phyloP scores from a whole-genome alignment of 2,888 invertebrate genomes.

The Lissocephala sabroskyi region DNA sequence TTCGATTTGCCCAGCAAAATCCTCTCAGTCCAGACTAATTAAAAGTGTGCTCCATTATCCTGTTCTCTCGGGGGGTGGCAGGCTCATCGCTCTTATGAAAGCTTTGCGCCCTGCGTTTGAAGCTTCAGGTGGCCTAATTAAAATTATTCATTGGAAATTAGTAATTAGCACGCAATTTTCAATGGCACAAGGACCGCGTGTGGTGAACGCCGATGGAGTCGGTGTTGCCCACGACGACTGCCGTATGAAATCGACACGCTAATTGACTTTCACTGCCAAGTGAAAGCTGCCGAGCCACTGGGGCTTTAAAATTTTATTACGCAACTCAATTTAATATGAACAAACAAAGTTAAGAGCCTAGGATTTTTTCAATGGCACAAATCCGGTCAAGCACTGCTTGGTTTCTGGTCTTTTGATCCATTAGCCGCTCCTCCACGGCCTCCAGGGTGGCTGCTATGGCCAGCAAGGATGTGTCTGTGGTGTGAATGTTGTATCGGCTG shows the following conservation, averaged over 20 bases:
- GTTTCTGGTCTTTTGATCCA: slow-evolving; percentile 41
- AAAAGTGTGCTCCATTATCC: too few species aligned
- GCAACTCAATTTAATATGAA: too few species aligned
- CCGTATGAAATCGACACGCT: slow-evolving; percentile 11
- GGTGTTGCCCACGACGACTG: too few species aligned
- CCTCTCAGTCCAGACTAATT: too few species aligned
- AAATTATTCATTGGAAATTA: slow-evolving; percentile 21
- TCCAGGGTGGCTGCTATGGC: slow-evolving; percentile 49
- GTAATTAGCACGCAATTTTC: slow-evolving; percentile 27
- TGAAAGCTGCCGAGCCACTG: too few species aligned
- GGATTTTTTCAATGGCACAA: slow-evolving; percentile 48
- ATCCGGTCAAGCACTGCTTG: slow-evolving; percentile 47
- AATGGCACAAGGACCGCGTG: slow-evolving; percentile 15
- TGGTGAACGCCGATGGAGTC: too few species aligned
- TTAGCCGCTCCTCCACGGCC: slow-evolving; percentile 39
- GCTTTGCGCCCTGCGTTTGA: too few species aligned
- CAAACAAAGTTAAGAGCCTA: slow-evolving; percentile 34
- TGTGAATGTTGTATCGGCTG: slow-evolving; percentile 11
- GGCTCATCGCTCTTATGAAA: too few species aligned
- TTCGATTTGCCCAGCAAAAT: too few species aligned
- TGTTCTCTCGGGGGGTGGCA: too few species aligned
- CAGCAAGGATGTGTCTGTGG: slow-evolving; percentile 41
- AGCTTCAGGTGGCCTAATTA: too few species aligned
- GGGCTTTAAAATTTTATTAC: too few species aligned
- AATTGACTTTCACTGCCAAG: slow-evolving; percentile 36